Evolutionary conservation across 1,140 invertebrate species (phyloP), one percentile per base, ranked within the genome.

Genomic region (Drosophila teissieri): DNA sequence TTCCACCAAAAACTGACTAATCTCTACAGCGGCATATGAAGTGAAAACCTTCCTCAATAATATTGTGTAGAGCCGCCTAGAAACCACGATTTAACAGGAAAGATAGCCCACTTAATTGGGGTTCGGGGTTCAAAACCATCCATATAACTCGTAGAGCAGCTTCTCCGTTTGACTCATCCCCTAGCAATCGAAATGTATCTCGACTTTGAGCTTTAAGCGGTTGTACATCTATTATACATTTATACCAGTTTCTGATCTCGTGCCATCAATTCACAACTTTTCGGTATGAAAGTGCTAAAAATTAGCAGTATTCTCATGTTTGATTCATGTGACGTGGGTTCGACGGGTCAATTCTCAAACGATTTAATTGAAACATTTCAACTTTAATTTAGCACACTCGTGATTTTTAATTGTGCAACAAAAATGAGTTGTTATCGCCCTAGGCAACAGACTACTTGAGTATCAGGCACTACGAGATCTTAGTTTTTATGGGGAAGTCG

Each of bases 221-320:
- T 11, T 34, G 39, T 12, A n/a, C 10, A 14, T 15, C 24, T 14
- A 46, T 19, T 31, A 11, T 39, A 31, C 2, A 39, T 45, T 60
- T 73, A 46, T 27, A 42, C n/a, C n/a, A 44, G 27, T 72, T 58
- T 69, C 10, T 39, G 67, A 61, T 60, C 54, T 60, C 39, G 68
- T 60, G 67, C 39, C 64, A 48, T 58, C 46, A 73, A 39, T 72
- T 60, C 22, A 44, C 5, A 48, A 22, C 24, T 49, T 53, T 68
- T 72, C 17, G 46, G 24, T 37, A 73, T 51, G 53, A 73, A 39
- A 73, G 64, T 72, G 67, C 67, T 46, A 45, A 70, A 54, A 67
- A 36, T 34, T 8, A 31, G 40, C 45, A n/a, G 48, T 36, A n/a
- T 37, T 37, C 27, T 63, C 17, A 14, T 39, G 36, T 49, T 68